Evolutionary conservation across 2,797 vertebrate genomes (phyloP).

Genomic region (Micrastur ruficollis): DNA sequence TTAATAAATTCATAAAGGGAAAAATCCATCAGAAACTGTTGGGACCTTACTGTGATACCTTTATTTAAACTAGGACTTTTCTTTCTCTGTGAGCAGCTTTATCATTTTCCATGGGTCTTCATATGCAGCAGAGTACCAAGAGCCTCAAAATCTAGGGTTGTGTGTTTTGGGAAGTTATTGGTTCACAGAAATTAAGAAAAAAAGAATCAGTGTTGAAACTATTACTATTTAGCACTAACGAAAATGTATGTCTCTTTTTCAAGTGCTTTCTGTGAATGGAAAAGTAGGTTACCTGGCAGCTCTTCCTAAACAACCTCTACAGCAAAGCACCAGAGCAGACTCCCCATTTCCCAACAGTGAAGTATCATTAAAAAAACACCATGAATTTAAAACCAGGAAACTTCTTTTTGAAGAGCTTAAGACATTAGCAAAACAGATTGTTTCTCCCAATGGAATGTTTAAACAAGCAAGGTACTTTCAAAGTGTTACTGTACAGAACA

Average conservation of each 20-base stretch:
- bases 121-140: not conserved
- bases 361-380: not conserved
- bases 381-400: not conserved
- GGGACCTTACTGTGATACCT: not conserved
- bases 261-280: not conserved
- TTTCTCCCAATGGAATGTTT: conserved; percentile 40
- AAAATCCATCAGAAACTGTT: not conserved
- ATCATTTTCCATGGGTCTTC: not conserved
- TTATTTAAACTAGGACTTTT: not conserved
- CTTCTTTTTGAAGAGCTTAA: conserved; percentile 11
- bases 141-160: not conserved
- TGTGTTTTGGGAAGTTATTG: not conserved
- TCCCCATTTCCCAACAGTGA: not conserved
- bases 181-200: not conserved
- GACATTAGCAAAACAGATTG: conserved; percentile 52
- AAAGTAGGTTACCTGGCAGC: not conserved
- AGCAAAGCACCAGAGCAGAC: not conserved
- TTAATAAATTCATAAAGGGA: conserved; percentile 27
- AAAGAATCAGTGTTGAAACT: not conserved
- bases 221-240: not conserved
- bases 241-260: not conserved
- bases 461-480: conserved; percentile 16
- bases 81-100: not conserved
- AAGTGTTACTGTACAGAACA: not conserved
- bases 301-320: not conserved